Evolutionary conservation across 2,113 vertebrate species (phyloP).

Genomic region (Trematomus loennbergii): DNA sequence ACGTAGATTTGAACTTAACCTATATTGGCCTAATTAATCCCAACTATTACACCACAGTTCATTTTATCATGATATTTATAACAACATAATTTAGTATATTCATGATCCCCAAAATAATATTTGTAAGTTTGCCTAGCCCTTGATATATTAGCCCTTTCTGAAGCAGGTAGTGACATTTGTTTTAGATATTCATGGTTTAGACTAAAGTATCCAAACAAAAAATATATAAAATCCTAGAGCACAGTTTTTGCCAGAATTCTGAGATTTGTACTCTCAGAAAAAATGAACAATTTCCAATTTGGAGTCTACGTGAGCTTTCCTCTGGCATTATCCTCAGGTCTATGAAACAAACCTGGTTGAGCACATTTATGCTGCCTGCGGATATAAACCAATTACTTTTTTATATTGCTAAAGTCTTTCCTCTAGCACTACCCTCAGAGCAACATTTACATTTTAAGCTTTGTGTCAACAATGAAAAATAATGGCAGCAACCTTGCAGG

Average conservation of each 20-base stretch:
- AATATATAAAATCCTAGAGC: background rate
- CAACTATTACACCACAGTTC: background rate
- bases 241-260: background rate
- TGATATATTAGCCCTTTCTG: too few relatives aligned
- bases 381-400: slow-evolving; percentile 18
- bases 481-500: slow-evolving; percentile 5
- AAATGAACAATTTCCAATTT: background rate
- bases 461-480: slow-evolving; percentile 19
- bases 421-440: background rate
- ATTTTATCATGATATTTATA: too few relatives aligned
- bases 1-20: too few relatives aligned
- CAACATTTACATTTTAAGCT: background rate
- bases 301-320: background rate
- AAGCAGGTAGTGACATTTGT: slow-evolving; percentile 9
- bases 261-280: background rate
- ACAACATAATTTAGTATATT: too few relatives aligned
- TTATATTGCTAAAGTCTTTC: slow-evolving; percentile 6
- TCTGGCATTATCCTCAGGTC: slow-evolving; percentile 17
- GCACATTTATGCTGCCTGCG: background rate
- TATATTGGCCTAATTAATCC: background rate
- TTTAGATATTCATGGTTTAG: background rate
- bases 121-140: too few relatives aligned
- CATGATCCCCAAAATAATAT: too few relatives aligned
- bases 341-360: slow-evolving; percentile 5
- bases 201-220: background rate